Percentiles rank a stretch among this genome's conserved stretches.
Conservation (phyloP, 92 coral and sea anemone species). For the Siderastrea siderea region DNA sequence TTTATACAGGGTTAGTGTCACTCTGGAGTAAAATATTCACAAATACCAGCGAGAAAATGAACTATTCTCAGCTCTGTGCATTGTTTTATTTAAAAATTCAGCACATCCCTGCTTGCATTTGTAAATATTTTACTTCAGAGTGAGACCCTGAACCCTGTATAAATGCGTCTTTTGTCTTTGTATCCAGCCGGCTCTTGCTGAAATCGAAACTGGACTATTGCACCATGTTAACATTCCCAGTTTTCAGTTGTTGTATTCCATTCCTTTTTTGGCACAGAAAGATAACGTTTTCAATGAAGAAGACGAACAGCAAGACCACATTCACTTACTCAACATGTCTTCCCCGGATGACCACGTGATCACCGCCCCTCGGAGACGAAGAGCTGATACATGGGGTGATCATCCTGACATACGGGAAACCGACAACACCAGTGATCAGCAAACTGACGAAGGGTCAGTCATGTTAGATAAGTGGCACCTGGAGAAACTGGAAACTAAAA, state of each 20-base stretch:
- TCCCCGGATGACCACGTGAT: not conserved
- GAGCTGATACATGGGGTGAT: not conserved
- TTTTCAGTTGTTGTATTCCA: not conserved
- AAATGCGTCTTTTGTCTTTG: too few relatives aligned
- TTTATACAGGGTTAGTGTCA: too few relatives aligned
- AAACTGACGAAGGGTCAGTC: not conserved
- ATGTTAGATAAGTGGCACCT: not conserved
- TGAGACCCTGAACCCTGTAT: too few relatives aligned
- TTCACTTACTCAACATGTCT: not conserved
- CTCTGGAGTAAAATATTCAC: too few relatives aligned
- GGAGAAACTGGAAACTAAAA: slow-evolving; percentile 18
- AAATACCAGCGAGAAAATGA: too few relatives aligned
- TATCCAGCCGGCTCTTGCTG: not conserved
- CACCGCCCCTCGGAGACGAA: not conserved
- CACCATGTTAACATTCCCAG: not conserved
- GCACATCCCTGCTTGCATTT: too few relatives aligned
- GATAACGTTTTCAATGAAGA: not conserved
- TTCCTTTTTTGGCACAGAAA: not conserved
- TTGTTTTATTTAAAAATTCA: too few relatives aligned
- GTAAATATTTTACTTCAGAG: too few relatives aligned
- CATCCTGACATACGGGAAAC: not conserved
- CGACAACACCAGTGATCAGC: not conserved
- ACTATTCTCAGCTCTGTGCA: too few relatives aligned
- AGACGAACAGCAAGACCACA: not conserved
- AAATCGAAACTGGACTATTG: not conserved